Base-by-base conservation (phyloP, 2,888 invertebrate genomes). In the Ormia ochracea region DNA sequence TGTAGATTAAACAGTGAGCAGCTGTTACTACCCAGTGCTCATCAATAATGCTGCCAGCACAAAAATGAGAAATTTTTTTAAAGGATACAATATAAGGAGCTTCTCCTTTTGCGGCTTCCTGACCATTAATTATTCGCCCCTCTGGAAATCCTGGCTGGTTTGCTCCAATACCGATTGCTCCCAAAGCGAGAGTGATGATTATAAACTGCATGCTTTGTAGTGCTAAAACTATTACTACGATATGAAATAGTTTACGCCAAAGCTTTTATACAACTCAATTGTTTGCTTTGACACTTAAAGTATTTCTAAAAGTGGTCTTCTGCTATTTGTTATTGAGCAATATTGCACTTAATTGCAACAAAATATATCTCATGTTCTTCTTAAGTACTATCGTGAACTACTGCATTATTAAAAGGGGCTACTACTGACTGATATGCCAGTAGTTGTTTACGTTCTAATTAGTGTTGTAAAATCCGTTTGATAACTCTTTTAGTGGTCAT, bases 11-110 rank as follows among this genome's bases (percentile, higher is more conserved):
- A 43, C 89, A 89, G 38, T 89, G 89, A 19, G 84, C 89, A 45
- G 88, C 89, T 1, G 91, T 91, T 4, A 91, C 17, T 0, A 91
- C 72, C 84, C 82, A 83, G 0, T 80, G 23, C 0, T 81, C 50
- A 17, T 50, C 78, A 63, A 91, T 78, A 69, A 91, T 83, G 10
- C 89, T 86, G 4, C 90, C 91, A 45, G 88, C 90, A 73, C 91
- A 91, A 19, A 86, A 88, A 26, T 87, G 88, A 0, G 83, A 66
- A 0, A 52, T 10, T 0, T 23, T 50, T 77, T 85, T 85, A 52
- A 89, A 43, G 1, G 91, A 90, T 1, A 90, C 89, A 45, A 90
- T 90, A 78, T 87, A 90, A 1, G 91, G 90, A 7, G 90, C 90
- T 82, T 88, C 88, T 23, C 89, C 88, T 2, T 85, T 82, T 0